These are phyloP conservation scores for Ormyrus rosae DNA, from an alignment of 2,888 invertebrate species.

Conservation along the genomic window DNA sequence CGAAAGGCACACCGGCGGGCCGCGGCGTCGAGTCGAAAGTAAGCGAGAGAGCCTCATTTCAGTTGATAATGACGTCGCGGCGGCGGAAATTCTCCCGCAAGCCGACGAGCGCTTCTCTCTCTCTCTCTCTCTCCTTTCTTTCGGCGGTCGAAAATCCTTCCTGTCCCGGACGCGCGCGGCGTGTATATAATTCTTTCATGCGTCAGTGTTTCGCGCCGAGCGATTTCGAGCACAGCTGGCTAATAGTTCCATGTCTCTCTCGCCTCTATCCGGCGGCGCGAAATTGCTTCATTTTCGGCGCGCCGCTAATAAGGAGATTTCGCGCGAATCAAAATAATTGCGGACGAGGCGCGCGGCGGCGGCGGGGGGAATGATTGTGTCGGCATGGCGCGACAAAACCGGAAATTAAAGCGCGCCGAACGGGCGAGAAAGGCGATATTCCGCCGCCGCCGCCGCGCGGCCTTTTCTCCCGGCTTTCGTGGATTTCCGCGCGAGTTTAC, in stretches of 20 bases:
- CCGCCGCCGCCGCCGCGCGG: too few relatives aligned
- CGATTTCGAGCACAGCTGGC: neutral
- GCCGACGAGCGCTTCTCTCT: neutral
- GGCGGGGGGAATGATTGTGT: neutral
- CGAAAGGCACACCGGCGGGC: neutral
- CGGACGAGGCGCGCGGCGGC: too few relatives aligned
- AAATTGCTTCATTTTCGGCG: constrained; percentile 45
- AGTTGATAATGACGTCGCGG: constrained; percentile 41
- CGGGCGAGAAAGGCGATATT: constrained; percentile 58
- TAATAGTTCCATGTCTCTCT: constrained; percentile 35
- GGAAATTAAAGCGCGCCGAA: constrained; percentile 65
- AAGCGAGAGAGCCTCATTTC: constrained; percentile 20
- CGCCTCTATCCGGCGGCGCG: constrained; percentile 12
- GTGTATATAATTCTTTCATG: neutral
- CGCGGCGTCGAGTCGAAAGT: constrained; percentile 2
- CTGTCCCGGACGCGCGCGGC: constrained; percentile 13
- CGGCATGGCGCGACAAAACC: constrained; percentile 58
- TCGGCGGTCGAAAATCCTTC: constrained; percentile 48
- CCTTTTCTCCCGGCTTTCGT: too few relatives aligned
- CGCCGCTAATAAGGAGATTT: constrained; percentile 20
- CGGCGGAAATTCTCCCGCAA: constrained; percentile 45
- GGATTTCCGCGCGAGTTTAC: neutral
- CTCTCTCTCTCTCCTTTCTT: neutral
- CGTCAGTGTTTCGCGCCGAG: too few relatives aligned
- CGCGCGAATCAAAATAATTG: too few relatives aligned